Base-by-base conservation (phyloP, 2,888 invertebrate species). In the Pristionchus exspectatus region DNA sequence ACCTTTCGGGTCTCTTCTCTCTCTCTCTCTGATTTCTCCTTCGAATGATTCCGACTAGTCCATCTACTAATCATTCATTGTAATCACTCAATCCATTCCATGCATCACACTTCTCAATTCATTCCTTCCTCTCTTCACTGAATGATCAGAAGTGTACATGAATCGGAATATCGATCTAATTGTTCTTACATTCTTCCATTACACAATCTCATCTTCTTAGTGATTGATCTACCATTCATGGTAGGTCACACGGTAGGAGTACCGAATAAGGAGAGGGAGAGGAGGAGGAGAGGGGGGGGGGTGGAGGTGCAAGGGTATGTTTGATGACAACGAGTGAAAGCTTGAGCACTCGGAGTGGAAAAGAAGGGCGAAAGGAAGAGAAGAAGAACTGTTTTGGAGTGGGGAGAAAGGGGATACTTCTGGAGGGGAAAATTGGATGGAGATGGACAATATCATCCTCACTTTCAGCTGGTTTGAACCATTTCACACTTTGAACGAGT, bases 381-480 rank as follows among this genome's bases (percentile, higher is more conserved):
- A 74, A 72, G 72, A 72, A 30, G 74, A 74, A 74, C 38, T 74
- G 74, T 74, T 74, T 74, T 74, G 74, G 74, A 74, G 54, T 33
- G 83, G 16, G n/a, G 83, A 54, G 83, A 50, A 56, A 56, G 50
- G 81, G n/a, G 83, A 33, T 30, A 38, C 30, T 33, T 30, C 30
- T 74, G 74, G 38, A 59, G 59, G 30, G 74, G 30, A 38, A 74
- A 38, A 14, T 74, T 30, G 74, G 38, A 74, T 12, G 59, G 38
- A 74, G 74, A 33, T 74, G 33, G 74, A 74, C 33, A 5, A 38
- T 14, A 74, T 21, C 74, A 74, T 14, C 2, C 2, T 38, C 74
- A 74, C 74, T 33, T 66, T 66, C n/a, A 66, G 27, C 24, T 24
- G 27, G 27, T 59, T 7, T 21, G n/a, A 66, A n/a, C 38, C 38